Base-by-base conservation (phyloP, 2,797 vertebrate genomes). In the Clarias laeviceps region DNA sequence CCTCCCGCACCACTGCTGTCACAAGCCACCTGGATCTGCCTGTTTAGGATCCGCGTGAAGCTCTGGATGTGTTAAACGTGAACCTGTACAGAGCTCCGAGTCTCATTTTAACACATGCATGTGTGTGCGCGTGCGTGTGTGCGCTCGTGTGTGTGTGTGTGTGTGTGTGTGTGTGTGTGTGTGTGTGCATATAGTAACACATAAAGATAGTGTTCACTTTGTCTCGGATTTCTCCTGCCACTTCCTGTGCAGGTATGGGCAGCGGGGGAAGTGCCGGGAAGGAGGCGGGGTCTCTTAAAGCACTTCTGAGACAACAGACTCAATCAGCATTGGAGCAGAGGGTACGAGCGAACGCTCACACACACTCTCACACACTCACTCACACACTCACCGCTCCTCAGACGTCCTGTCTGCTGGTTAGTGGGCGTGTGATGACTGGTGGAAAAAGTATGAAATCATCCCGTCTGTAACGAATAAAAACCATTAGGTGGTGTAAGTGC, bases 201-300 rank as follows among this genome's bases (percentile, higher is more conserved):
- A 27, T 56, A 5, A 76, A 76, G 8, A 11, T 22, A 0, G 27
- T 22, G 27, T 59, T 77, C 24, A 82, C 27, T 18, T 24, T 32
- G 27, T 54, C 0, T 57, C 18, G 15, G 18, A 54, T 86, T 22
- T 37, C 8, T 56, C n/a, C 66, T 45, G 27, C 45, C 37, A 80
- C 61, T 79, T 76, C 90, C 88, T 92, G 90, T 27, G 85, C 94
- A 99, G 98, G 98, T 93, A 99, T 99, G 97, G 98, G 98, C 92
- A 99, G 98, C 91, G 98, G 97, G 88, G 98, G 98, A 89, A 99
- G 98, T 85, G 97, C 94, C 62, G 98, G 98, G 89, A 99, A 99
- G 94, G 98, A 99, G 91, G 96, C 96, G 27, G 98, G 97, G 70
- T 96, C 97, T n/a, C 94, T 99, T 93, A 99, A 99, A 96, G 96